A percentile compares a stretch with the other conserved stretches of the same genome.
Evolutionary conservation across 2,113 vertebrate genomes (phyloP).

Genomic region (Gulo gulo): DNA sequence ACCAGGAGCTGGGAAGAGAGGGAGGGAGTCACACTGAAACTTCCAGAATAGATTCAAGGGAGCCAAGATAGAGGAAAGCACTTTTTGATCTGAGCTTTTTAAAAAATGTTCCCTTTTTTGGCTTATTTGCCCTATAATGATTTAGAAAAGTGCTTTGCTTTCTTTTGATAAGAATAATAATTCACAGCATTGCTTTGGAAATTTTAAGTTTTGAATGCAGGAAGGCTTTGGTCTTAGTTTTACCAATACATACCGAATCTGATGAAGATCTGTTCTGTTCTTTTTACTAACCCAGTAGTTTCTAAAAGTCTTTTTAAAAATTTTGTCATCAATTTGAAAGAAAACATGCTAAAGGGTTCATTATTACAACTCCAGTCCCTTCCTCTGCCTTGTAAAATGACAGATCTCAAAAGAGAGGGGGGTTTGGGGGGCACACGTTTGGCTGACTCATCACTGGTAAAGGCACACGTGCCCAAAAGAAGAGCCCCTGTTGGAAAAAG

Average conservation of each 20-base stretch:
- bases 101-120: not conserved
- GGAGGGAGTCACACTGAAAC: not conserved
- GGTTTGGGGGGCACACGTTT: not conserved
- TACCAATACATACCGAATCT: not conserved
- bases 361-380: not conserved
- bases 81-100: not conserved
- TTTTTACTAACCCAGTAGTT: not conserved
- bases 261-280: not conserved
- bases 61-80: not conserved
- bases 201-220: not conserved
- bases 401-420: not conserved
- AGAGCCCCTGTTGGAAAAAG: not conserved
- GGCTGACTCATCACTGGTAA: not conserved
- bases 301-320: not conserved
- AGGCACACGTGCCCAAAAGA: not conserved
- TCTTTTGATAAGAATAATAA: constrained; percentile 6
- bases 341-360: not conserved
- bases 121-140: not conserved
- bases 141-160: not conserved
- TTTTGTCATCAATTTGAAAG: not conserved
- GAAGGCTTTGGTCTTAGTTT: not conserved
- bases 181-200: not conserved
- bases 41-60: not conserved
- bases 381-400: not conserved
- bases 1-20: not conserved